phyloP scores from a whole-genome alignment of 2,888 invertebrate species.

The Notocelia uddmanniana region DNA sequence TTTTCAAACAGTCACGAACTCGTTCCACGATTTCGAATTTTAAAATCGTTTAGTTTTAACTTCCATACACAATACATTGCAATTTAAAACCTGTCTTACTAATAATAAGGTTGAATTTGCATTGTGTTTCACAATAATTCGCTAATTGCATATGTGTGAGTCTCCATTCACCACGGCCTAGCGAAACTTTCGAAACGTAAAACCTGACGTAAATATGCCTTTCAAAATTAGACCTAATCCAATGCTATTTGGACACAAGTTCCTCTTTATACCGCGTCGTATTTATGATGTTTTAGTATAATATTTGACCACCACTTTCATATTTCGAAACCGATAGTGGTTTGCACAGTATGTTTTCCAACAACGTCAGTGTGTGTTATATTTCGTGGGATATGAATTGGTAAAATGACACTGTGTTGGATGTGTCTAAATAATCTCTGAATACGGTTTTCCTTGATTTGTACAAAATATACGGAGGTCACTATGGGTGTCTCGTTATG shows the following conservation, averaged over 20 bases:
- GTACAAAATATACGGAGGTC: conserved; percentile 33
- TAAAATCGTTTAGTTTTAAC: conserved; percentile 56
- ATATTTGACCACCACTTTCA: conserved; percentile 56
- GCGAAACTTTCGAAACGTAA: conserved; percentile 16
- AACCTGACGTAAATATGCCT: neutral
- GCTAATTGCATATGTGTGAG: conserved; percentile 56
- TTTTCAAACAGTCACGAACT: conserved; percentile 21
- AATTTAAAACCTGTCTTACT: conserved; percentile 46
- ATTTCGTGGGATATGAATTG: neutral
- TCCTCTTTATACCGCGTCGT: neutral
- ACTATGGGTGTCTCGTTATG: conserved; percentile 9
- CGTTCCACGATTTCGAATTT: conserved; percentile 57
- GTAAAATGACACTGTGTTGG: neutral
- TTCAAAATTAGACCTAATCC: conserved; percentile 26
- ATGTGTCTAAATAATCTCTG: conserved; percentile 15
- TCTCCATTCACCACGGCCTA: conserved; percentile 63
- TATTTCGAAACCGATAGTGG: conserved; percentile 58
- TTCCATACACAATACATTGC: conserved; percentile 49
- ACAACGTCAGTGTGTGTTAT: conserved; percentile 25
- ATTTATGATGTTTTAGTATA: conserved; percentile 34
- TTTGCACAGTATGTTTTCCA: conserved; percentile 38
- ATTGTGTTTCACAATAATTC: conserved; percentile 37
- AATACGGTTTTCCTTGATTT: conserved; percentile 35
- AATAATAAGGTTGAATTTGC: conserved; percentile 39
- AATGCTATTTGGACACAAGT: fast-evolving